Evolutionary conservation across 2,113 vertebrate genomes (phyloP), one percentile per base, ranked within the genome.

Genomic region (Gracilinanus agilis): DNA sequence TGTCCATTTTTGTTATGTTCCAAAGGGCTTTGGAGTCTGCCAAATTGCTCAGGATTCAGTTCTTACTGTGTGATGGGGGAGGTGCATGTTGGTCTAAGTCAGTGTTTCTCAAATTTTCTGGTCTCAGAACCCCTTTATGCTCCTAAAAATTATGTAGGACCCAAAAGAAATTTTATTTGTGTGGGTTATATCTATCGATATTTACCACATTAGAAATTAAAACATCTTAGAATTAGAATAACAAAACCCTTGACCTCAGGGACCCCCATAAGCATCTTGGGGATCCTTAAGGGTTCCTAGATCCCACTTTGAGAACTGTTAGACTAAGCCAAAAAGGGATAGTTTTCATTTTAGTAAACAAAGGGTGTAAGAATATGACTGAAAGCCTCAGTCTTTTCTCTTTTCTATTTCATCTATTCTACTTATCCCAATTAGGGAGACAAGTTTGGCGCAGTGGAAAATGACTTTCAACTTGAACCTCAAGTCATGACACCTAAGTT

Each of bases 261-360:
- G 67, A 75, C 67, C 13, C 29, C 61, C 13, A n/a, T n/a, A n/a
- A n/a, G n/a, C n/a, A 49, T 49, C 19, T 1, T 83, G n/a, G n/a
- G 67, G n/a, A 83, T 8, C 67, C 67, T 2, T 2, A 83, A 2
- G 5, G 58, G n/a, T 19, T 19, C n/a, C n/a, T 83, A 83, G n/a
- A 83, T 6, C 67, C 5, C 21, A 40, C 67, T 40, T 83, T 83
- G 67, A 83, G 19, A 83, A 83, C 67, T 83, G 6, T 5, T 95
- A 95, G 67, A 90, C 55, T 49, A 34, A 44, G 44, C 44, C 54
- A 53, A n/a, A 94, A 58, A 94, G 91, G 88, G 54, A 53, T 55
- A 49, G 24, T 94, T 95, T 95, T 95, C 61, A 8, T 91, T 88
- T 92, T 44, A 93, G n/a, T 54, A 90, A 90, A 92, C 40, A 90